Percentiles rank a stretch among this genome's conserved stretches.
Evolutionary conservation across 2,888 invertebrate species (phyloP).

Genomic region (Volucella inflata): DNA sequence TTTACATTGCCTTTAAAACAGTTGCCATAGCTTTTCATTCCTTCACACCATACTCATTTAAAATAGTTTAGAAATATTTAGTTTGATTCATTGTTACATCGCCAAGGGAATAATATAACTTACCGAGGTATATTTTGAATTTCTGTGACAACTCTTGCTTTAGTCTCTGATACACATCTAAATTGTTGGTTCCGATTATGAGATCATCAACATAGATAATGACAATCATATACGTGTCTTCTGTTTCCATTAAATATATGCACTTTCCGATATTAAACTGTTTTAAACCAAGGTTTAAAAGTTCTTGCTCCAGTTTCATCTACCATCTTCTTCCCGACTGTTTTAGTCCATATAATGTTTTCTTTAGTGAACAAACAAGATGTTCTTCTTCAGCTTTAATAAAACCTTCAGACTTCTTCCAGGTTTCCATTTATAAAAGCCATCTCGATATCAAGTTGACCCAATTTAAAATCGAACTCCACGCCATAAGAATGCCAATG

Average conservation of each 20-base stretch:
- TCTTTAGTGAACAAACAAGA: background rate
- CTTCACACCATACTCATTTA: background rate
- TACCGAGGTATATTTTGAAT: constrained; percentile 17
- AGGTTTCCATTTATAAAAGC: no score
- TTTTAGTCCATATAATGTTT: no score
- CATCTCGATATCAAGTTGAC: no score
- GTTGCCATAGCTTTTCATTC: constrained; percentile 1
- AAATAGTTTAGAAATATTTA: background rate
- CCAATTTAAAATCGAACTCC: no score
- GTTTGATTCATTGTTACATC: constrained; percentile 8
- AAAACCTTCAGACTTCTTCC: background rate
- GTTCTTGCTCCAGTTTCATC: no score
- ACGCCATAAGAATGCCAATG: no score
- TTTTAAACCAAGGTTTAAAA: no score
- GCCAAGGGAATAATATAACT: constrained; percentile 17
- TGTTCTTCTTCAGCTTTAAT: background rate
- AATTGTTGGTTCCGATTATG: background rate
- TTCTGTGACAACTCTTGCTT: background rate
- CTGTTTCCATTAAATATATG: background rate
- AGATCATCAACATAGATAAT: constrained; percentile 10
- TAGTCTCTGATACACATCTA: background rate
- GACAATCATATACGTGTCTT: constrained; percentile 1
- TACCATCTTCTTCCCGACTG: no score
- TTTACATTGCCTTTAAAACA: constrained; percentile 32
- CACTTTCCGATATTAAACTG: no score